A percentile compares a stretch with the other conserved stretches of the same genome.
Conservation (phyloP, 2,113 vertebrate genomes). For the Diphyllodes magnificus region DNA sequence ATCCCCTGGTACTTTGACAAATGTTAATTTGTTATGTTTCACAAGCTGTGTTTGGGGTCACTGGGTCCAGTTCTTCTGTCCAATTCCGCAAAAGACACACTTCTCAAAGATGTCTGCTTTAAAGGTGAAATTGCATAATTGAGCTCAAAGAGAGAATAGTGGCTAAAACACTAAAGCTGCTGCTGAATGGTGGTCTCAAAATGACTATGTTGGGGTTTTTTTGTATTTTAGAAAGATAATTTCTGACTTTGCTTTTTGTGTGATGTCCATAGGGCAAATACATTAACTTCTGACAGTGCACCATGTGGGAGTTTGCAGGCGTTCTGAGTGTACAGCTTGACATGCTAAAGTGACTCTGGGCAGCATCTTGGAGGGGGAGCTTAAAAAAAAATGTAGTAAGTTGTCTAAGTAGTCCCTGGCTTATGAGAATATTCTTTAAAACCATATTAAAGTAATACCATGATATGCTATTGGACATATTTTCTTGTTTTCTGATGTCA, state of each 20-base stretch:
- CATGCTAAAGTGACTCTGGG: neutral
- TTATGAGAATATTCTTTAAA: neutral
- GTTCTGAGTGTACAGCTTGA: neutral
- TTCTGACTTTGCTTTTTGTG: neutral
- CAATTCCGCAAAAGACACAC: neutral
- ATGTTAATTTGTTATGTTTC: neutral
- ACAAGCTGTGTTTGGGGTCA: neutral
- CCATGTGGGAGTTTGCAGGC: neutral
- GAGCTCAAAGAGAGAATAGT: neutral
- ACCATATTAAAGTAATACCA: neutral
- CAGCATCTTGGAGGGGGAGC: neutral
- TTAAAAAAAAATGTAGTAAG: neutral
- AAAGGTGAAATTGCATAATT: neutral
- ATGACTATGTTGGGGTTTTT: rapidly evolving
- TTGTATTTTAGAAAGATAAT: neutral
- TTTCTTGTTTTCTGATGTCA: neutral
- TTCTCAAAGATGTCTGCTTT: neutral
- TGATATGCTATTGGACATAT: neutral
- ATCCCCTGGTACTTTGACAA: neutral
- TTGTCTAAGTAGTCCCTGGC: neutral
- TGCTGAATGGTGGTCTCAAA: neutral
- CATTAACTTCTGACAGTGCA: neutral
- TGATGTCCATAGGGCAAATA: neutral
- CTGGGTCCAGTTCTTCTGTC: neutral
- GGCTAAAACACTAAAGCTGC: neutral